Evolutionary conservation across 2,797 vertebrate species (phyloP).

Genomic region (Rhinogobio ventralis): DNA sequence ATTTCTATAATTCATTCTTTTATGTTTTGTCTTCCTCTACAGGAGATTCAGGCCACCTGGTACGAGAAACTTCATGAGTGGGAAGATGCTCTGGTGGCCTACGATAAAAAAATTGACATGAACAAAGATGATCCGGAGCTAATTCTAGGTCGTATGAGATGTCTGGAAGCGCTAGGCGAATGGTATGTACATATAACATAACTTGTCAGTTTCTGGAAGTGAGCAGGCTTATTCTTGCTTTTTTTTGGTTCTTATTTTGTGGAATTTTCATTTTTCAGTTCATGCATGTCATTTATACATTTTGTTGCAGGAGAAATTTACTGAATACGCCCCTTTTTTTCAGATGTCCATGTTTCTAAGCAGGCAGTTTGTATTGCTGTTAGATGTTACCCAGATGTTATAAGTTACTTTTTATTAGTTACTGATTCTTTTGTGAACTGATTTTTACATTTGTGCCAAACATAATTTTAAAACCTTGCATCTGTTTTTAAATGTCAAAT

Average conservation of each 20-base stretch:
- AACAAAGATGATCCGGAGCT: conserved; percentile 98
- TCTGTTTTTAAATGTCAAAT: not conserved
- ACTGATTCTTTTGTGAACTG: not conserved
- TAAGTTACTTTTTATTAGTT: not conserved
- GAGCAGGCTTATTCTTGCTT: not conserved
- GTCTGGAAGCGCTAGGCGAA: conserved; percentile 96
- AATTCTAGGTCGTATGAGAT: conserved; percentile 97
- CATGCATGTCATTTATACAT: not conserved
- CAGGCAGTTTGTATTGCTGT: not conserved
- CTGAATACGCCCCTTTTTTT: not conserved
- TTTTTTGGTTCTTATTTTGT: not conserved
- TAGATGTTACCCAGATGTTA: not conserved
- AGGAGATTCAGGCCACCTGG: conserved; percentile 99
- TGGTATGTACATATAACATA: conserved; percentile 80
- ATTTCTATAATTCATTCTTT: not conserved
- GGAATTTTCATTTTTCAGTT: not conserved
- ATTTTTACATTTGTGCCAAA: not conserved
- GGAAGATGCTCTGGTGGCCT: conserved; percentile 96
- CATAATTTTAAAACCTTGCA: not conserved
- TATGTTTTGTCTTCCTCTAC: conserved; percentile 10
- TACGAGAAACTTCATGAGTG: conserved; percentile 99
- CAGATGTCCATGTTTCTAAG: not conserved
- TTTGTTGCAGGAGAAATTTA: not conserved
- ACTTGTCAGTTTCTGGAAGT: not conserved
- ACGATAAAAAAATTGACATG: conserved; percentile 97